Evolutionary conservation across 2,113 vertebrate genomes (phyloP).

Genomic region (Rhynchomys soricoides): DNA sequence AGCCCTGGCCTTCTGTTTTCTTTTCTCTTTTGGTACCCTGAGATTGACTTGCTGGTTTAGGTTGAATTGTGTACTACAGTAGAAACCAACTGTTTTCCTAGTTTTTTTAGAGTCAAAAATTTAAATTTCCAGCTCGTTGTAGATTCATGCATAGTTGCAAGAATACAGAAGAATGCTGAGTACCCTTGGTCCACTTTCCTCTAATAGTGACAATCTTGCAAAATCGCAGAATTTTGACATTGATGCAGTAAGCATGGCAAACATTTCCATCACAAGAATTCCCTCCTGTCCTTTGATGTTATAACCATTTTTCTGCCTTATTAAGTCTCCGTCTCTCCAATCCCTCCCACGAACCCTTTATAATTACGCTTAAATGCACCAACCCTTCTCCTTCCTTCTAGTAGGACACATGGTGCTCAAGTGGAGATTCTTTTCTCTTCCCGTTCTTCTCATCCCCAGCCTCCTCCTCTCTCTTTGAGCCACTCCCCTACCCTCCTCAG

Average conservation of each 20-base stretch:
- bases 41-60: not conserved
- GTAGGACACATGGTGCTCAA: not conserved
- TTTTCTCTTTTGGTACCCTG: not conserved
- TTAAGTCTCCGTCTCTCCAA: not conserved
- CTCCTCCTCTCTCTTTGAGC: fast-evolving
- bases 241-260: not conserved
- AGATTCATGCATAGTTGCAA: not conserved
- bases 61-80: not conserved
- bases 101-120: not conserved
- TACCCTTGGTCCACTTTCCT: not conserved
- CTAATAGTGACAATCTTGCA: not conserved
- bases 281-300: not conserved
- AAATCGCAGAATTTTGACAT: not conserved
- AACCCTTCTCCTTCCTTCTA: not conserved
- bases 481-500: fast-evolving
- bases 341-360: no score
- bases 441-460: no score
- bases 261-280: not conserved
- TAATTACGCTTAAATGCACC: not conserved
- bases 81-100: not conserved
- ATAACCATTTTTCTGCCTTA: not conserved
- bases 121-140: not conserved
- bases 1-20: not conserved
- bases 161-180: not conserved
- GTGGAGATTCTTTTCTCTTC: not conserved